Conservation (phyloP, 2,797 vertebrate species). For the Vultur gryphus region DNA sequence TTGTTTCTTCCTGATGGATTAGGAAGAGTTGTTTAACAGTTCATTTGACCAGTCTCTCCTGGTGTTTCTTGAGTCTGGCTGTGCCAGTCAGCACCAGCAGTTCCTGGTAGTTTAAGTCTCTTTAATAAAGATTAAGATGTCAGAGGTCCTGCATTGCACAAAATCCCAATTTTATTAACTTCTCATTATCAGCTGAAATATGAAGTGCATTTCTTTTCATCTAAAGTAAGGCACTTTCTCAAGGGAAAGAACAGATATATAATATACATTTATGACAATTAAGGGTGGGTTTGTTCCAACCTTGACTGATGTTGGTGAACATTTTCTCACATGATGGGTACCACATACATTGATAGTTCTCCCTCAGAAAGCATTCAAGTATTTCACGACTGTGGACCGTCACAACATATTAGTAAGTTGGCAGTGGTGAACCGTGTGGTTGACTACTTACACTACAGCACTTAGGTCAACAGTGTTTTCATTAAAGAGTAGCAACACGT, state of each 20-base stretch:
- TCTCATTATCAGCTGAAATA: conserved; percentile 77
- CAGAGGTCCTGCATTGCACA: conserved; percentile 84
- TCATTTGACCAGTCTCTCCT: conserved; percentile 82
- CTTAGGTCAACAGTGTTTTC: fast-evolving
- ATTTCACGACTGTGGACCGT: fast-evolving
- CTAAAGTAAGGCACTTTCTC: conserved; percentile 18
- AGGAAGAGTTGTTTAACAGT: conserved; percentile 86
- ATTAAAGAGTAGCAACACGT: background rate
- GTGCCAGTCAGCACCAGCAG: conserved; percentile 85
- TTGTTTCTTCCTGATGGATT: conserved; percentile 80
- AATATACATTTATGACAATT: background rate
- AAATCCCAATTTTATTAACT: conserved; percentile 88
- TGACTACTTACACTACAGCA: background rate
- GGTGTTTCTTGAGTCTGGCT: conserved; percentile 73
- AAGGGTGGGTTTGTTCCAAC: background rate
- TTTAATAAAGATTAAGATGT: conserved; percentile 99
- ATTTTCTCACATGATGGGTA: background rate
- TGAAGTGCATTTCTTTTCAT: conserved; percentile 64
- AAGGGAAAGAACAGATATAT: conserved; percentile 5
- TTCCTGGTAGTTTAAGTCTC: conserved; percentile 88
- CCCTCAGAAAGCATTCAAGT: fast-evolving
- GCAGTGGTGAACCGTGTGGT: fast-evolving
- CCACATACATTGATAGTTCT: fast-evolving
- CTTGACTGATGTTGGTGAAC: background rate
- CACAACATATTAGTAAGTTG: fast-evolving